Conservation (phyloP, 1,140 invertebrate species). For the Drosophila lacertosa region DNA sequence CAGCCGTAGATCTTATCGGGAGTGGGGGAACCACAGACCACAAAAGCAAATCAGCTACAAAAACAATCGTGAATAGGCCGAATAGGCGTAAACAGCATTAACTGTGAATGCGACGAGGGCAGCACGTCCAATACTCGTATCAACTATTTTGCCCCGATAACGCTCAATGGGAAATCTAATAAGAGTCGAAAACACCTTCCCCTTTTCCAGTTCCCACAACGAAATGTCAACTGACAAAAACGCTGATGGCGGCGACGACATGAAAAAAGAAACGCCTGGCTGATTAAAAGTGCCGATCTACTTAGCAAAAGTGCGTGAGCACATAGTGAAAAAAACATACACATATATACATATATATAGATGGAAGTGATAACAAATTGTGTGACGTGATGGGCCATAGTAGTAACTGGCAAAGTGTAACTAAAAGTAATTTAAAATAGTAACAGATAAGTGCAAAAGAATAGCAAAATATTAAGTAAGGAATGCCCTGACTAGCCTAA, state of each 20-base stretch:
- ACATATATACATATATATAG: neutral
- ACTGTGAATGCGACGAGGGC: conserved; percentile 17
- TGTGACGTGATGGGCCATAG: neutral
- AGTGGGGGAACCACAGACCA: neutral
- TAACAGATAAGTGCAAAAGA: too few species aligned
- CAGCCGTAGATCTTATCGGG: neutral
- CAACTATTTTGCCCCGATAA: conserved; percentile 28
- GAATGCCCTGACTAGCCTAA: neutral
- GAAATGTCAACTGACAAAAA: too few species aligned
- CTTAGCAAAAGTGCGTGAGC: conserved; percentile 21
- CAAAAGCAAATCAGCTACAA: neutral
- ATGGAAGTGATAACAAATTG: conserved; percentile 15
- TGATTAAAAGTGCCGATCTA: conserved; percentile 32
- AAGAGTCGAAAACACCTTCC: conserved; percentile 6
- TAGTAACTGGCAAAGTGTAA: neutral
- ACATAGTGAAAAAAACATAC: neutral
- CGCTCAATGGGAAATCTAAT: conserved; percentile 33
- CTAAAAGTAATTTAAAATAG: too few species aligned
- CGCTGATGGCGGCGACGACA: too few species aligned
- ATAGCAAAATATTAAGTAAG: neutral
- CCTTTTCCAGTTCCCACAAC: too few species aligned
- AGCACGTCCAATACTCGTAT: conserved; percentile 25
- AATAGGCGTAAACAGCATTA: conserved; percentile 19
- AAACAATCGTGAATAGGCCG: conserved; percentile 1
- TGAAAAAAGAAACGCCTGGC: neutral